Conservation (phyloP, 2,113 vertebrate genomes). For the Meriones unguiculatus region DNA sequence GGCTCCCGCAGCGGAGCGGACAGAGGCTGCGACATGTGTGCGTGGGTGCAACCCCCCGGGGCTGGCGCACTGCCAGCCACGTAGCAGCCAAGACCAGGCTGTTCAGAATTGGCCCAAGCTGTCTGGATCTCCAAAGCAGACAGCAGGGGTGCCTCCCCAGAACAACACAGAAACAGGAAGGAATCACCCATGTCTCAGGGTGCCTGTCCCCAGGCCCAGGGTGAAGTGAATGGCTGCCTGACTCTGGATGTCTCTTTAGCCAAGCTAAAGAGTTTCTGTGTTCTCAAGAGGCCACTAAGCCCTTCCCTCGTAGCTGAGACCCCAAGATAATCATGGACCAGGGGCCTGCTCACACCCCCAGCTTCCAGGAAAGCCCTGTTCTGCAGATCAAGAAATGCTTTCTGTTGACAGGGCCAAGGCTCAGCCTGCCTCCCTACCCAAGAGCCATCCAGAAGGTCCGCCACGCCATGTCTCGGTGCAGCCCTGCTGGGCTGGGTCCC, state of each 20-base stretch:
- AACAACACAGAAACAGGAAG: rapidly evolving
- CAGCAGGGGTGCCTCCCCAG: not conserved
- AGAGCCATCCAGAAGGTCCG: no score
- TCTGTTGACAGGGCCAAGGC: not conserved
- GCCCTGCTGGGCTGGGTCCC: not conserved
- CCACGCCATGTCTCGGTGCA: not conserved
- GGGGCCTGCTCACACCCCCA: not conserved
- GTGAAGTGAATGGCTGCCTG: no score
- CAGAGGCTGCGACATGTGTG: slow-evolving; percentile 26
- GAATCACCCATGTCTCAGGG: rapidly evolving
- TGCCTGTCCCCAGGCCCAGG: not conserved
- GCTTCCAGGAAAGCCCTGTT: not conserved
- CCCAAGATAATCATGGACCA: not conserved
- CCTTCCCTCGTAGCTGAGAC: rapidly evolving
- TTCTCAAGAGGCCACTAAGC: rapidly evolving
- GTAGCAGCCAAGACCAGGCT: not conserved
- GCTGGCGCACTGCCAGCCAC: slow-evolving; percentile 38
- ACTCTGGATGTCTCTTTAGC: rapidly evolving
- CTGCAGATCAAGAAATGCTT: not conserved
- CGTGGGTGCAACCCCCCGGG: not conserved
- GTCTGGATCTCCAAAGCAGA: not conserved
- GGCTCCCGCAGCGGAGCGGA: not conserved
- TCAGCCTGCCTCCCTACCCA: not conserved
- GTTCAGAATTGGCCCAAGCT: not conserved
- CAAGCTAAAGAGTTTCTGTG: not conserved